These are phyloP conservation scores for Neria commutata DNA, from an alignment of 2,888 invertebrate species.

Conservation along the genomic window DNA sequence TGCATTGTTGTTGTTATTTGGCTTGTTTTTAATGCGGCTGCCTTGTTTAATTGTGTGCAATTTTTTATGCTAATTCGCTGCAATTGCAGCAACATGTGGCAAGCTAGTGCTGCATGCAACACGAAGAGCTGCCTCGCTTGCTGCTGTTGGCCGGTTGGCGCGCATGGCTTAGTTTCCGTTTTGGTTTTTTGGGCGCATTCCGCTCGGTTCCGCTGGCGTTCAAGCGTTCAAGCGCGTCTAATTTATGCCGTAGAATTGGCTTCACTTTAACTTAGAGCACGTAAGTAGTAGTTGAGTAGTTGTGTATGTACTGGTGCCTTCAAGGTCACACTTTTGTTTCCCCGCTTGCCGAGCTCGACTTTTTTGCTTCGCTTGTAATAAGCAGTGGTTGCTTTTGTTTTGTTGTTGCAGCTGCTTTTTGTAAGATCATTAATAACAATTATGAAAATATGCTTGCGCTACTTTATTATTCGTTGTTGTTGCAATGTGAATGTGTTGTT, in stretches of 20 bases:
- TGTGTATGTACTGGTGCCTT: too few species aligned
- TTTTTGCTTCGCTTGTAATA: too few species aligned
- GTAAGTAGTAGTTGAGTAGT: too few species aligned
- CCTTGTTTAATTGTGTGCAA: slow-evolving; percentile 5
- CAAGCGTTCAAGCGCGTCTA: neutral
- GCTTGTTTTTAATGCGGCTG: slow-evolving; percentile 6
- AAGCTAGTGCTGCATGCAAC: neutral
- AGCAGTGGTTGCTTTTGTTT: neutral
- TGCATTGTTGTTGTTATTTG: slow-evolving; percentile 1
- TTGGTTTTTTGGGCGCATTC: neutral
- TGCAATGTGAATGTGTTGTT: neutral
- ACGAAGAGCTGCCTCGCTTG: neutral
- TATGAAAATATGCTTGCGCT: neutral
- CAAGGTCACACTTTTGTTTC: neutral
- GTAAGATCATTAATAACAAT: neutral
- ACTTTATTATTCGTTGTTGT: neutral
- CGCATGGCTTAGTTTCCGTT: neutral
- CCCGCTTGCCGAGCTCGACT: too few species aligned
- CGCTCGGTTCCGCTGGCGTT: neutral
- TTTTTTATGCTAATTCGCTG: neutral
- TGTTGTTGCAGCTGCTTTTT: neutral
- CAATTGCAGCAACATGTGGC: neutral
- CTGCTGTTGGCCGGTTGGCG: neutral
- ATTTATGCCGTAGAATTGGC: slow-evolving; percentile 14
- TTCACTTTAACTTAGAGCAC: neutral